Evolutionary conservation across 2,888 invertebrate genomes (phyloP).

Genomic region (Chymomyza amoena): DNA sequence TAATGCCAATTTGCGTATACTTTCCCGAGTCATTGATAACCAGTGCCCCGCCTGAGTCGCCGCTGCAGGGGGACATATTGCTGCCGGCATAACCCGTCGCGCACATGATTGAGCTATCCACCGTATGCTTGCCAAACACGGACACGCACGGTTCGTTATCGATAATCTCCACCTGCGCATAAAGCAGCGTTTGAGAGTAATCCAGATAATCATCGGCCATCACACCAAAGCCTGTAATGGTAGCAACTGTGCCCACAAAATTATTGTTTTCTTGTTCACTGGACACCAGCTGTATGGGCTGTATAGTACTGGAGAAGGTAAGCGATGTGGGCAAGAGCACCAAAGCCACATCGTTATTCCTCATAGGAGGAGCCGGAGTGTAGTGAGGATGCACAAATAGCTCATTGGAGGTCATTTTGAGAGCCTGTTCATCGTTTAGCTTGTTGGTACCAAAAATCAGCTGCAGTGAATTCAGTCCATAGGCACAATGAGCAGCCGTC

Average conservation of each 20-base stretch:
- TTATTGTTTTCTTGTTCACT: constrained; percentile 25
- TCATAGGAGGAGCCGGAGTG: no score
- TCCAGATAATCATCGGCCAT: constrained; percentile 73
- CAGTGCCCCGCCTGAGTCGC: constrained; percentile 76
- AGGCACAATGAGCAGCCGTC: constrained; percentile 76
- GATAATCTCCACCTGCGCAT: constrained; percentile 69
- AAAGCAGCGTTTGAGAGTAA: constrained; percentile 59
- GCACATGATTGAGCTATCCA: constrained; percentile 67
- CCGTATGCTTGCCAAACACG: constrained; percentile 50
- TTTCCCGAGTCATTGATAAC: constrained; percentile 40
- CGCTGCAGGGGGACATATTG: no score
- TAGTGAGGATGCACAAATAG: constrained; percentile 70
- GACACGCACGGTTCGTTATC: constrained; percentile 58
- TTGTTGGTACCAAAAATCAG: constrained; percentile 67
- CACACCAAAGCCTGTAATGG: constrained; percentile 74
- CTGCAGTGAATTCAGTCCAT: no score
- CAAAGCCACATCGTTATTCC: constrained; percentile 73
- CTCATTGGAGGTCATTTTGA: constrained; percentile 62
- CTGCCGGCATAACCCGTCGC: constrained; percentile 59
- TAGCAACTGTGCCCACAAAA: no score
- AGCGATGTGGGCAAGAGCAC: constrained; percentile 64
- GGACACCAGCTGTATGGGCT: constrained; percentile 64
- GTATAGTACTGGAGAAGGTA: constrained; percentile 53
- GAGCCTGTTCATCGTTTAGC: constrained; percentile 46
- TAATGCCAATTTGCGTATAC: constrained; percentile 75